These are phyloP conservation scores for Notechis scutatus DNA, from an alignment of 2,113 vertebrate genomes.

Conservation along the genomic window DNA sequence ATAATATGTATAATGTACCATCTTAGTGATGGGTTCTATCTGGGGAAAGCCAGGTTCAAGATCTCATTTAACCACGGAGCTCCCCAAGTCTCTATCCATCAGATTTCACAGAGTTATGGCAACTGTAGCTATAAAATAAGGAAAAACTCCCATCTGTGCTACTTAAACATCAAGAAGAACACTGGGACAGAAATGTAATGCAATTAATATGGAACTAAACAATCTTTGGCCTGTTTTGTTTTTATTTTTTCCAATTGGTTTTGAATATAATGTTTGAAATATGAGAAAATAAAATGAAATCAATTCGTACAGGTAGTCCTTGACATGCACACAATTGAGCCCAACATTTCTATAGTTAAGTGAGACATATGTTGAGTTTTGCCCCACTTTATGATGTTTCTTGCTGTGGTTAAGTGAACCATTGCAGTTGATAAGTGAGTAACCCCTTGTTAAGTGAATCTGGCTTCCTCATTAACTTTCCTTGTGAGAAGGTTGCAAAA, in stretches of 20 bases:
- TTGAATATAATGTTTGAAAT: conserved; percentile 57
- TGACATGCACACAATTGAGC: no score
- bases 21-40: neutral
- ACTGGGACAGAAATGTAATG: neutral
- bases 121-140: neutral
- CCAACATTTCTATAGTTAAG: no score
- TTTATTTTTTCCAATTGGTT: conserved; percentile 58
- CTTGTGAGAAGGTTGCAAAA: no score
- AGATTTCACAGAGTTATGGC: neutral
- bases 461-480: no score
- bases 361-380: no score
- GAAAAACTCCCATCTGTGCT: neutral
- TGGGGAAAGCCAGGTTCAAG: neutral
- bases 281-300: conserved; percentile 38
- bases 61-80: neutral
- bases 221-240: conserved; percentile 60
- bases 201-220: conserved; percentile 55
- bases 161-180: neutral
- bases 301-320: neutral
- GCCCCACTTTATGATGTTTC: no score
- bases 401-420: no score
- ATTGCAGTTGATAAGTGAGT: no score
- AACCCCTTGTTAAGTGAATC: no score
- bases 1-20: no score
- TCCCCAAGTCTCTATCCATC: neutral